Base-by-base conservation (phyloP, 2,113 vertebrate species). In the Axis porcinus region DNA sequence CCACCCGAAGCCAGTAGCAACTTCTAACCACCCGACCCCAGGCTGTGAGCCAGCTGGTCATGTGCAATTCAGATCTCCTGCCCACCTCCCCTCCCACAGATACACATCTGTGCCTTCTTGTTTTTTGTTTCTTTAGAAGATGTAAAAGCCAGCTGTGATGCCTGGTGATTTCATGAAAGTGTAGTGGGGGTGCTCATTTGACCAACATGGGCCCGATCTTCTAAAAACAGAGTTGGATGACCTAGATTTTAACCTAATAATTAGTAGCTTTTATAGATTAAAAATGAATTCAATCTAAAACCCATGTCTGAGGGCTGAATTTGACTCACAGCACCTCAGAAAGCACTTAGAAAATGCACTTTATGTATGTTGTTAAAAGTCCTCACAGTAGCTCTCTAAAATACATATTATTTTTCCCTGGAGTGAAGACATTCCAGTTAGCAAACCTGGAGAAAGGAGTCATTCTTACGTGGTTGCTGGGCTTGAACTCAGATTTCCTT, bases 241-340 rank as follows among this genome's bases (percentile, higher is more conserved):
- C 64, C 4, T 40, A n/a, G 43, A 84, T 43, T 79, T 84, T 93
- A 95, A 84, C 30, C 45, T 36, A 36, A 70, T 92, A n/a, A 84
- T 74, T 70, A 93, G 54, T 58, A 43, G 17, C 28, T 81, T 86
- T 70, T 64, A 40, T 27, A 96, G 27, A 33, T 40, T 88, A 50
- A 96, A 96, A 95, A 47, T 87, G 43, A 94, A 45, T 82, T 91
- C 45, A 81, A 64, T 82, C 40, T 76, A 76, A 54, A 93, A 84
- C 54, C 9, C 25, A 43, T 9, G 36, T 50, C 19, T 33, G 43
- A 64, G 83, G 28, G 43, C 67, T 50, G 19, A 64, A 64, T 96
- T 96, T 21, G 83, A 19, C 74, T 93, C 8, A 40, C 8, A 89
- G 11, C 2, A 11, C 21, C 27, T 91, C 62, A 52, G 1, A 89